These are phyloP conservation scores for Bradynema listronoti DNA, from an alignment of 1,140 invertebrate genomes.

Conservation along the genomic window DNA sequence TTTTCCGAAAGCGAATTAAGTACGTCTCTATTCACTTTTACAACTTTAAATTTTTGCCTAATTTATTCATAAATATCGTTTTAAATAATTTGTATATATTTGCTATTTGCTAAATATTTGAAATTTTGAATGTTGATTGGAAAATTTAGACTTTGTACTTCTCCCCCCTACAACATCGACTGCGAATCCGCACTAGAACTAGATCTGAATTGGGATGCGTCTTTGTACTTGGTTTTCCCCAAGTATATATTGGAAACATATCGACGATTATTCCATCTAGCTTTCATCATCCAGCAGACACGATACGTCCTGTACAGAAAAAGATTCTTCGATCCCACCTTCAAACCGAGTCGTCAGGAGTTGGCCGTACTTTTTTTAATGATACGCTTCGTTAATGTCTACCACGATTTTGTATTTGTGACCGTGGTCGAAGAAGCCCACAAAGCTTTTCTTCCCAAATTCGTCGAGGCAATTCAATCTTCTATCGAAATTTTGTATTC, in stretches of 20 bases:
- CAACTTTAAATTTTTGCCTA: neutral
- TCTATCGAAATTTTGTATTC: conserved; percentile 4
- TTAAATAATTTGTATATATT: neutral
- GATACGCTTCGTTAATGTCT: conserved; percentile 16
- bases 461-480: conserved; percentile 1
- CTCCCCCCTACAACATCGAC: conserved; percentile 8
- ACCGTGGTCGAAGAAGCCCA: neutral
- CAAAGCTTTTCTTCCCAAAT: conserved; percentile 10
- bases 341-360: neutral
- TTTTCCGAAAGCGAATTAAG: neutral
- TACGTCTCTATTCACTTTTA: neutral
- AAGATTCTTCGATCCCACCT: conserved; percentile 5
- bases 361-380: conserved; percentile 10
- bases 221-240: conserved; percentile 26
- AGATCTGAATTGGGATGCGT: conserved; percentile 9
- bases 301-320: conserved; percentile 18
- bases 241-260: conserved; percentile 15
- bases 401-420: conserved; percentile 20
- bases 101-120: neutral
- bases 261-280: conserved; percentile 18
- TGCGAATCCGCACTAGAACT: too few species aligned
- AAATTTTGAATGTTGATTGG: neutral
- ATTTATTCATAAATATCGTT: neutral
- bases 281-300: conserved; percentile 22
- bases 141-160: neutral